phyloP scores from a whole-genome alignment of 2,888 invertebrate species.

The Orchesella flavescens region DNA sequence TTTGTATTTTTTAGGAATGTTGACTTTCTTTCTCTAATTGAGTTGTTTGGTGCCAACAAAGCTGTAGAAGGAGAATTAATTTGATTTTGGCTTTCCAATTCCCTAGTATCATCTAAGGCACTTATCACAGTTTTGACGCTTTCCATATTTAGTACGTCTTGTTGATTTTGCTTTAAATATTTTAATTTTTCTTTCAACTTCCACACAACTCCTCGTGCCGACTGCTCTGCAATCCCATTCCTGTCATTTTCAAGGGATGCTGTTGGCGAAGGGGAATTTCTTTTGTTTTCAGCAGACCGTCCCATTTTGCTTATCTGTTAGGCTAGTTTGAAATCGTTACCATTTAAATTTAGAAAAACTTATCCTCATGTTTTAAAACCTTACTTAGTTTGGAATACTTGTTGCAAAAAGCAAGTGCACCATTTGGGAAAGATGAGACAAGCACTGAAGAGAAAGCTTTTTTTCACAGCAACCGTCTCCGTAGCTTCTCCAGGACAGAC shows the following conservation, averaged over 20 bases:
- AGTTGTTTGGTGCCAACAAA: too few relatives aligned
- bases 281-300: slow-evolving; percentile 2
- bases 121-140: slow-evolving; percentile 68
- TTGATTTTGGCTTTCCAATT: neutral
- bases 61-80: neutral
- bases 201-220: slow-evolving; percentile 56
- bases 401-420: too few relatives aligned
- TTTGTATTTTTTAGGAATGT: too few relatives aligned
- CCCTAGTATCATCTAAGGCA: slow-evolving; percentile 62
- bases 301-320: slow-evolving; percentile 7
- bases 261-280: neutral
- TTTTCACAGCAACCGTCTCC: too few relatives aligned
- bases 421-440: too few relatives aligned
- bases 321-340: too few relatives aligned
- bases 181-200: slow-evolving; percentile 66
- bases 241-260: neutral
- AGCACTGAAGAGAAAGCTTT: too few relatives aligned
- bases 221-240: neutral
- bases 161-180: slow-evolving; percentile 47
- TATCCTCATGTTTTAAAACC: too few relatives aligned
- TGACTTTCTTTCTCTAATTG: neutral
- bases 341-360: too few relatives aligned
- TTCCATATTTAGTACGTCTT: slow-evolving; percentile 60
- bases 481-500: too few relatives aligned
- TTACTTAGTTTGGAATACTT: too few relatives aligned